Conservation (phyloP, 2,888 invertebrate genomes). For the Schizotus pectinicornis region DNA sequence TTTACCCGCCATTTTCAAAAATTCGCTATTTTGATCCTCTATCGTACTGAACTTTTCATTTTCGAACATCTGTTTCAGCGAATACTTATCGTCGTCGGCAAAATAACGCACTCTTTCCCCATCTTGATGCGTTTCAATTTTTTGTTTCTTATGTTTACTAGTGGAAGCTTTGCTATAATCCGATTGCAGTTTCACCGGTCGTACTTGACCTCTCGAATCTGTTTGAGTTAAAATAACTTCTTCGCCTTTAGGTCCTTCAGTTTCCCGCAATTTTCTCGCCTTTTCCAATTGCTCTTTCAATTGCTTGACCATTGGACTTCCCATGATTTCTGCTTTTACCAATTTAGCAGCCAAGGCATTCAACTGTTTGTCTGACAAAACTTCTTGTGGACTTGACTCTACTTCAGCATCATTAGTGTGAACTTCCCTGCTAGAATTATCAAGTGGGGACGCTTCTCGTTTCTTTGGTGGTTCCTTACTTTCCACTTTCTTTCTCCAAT, state of each 20-base stretch:
- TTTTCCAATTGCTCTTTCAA: conserved; percentile 77
- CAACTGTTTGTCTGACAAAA: conserved; percentile 79
- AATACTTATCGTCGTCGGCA: conserved; percentile 88
- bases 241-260: conserved; percentile 51
- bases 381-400: conserved; percentile 4
- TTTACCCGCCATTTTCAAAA: conserved; percentile 75
- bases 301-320: conserved; percentile 73
- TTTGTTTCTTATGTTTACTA: conserved; percentile 61
- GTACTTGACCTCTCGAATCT: conserved; percentile 70
- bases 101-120: conserved; percentile 83
- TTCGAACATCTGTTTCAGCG: conserved; percentile 84
- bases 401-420: background rate
- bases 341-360: conserved; percentile 91
- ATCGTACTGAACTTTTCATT: conserved; percentile 81
- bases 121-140: conserved; percentile 73
- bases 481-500: conserved; percentile 32
- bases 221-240: conserved; percentile 73
- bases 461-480: conserved; percentile 20
- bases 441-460: background rate
- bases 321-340: conserved; percentile 93
- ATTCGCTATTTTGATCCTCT: conserved; percentile 80
- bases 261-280: conserved; percentile 63
- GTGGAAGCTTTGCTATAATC: conserved; percentile 60
- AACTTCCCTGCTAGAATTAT: background rate
- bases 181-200: conserved; percentile 63